These are phyloP conservation scores for Silurus glanis DNA, from an alignment of 2,113 vertebrate genomes.

Conservation along the genomic window DNA sequence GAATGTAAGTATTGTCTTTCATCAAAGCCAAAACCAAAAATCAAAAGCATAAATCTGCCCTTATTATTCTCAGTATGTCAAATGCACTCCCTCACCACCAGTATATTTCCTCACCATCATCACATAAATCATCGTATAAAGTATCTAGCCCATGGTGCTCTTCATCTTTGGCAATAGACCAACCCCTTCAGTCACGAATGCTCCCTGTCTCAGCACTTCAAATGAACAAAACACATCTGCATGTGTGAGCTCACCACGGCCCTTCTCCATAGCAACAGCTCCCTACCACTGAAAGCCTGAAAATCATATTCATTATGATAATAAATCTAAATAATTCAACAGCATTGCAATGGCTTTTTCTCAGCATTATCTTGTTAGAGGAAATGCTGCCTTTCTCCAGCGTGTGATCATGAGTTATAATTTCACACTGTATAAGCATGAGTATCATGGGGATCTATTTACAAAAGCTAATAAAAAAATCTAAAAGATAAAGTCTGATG, in stretches of 20 bases:
- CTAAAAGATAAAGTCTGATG: constrained; percentile 10
- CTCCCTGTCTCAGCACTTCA: constrained; percentile 39
- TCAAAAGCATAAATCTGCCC: constrained; percentile 33
- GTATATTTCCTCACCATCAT: constrained; percentile 36
- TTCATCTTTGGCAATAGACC: constrained; percentile 49
- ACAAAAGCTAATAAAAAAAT: constrained; percentile 35
- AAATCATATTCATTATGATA: constrained; percentile 49
- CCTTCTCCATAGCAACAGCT: constrained; percentile 55
- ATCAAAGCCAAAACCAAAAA: constrained; percentile 37
- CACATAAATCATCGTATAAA: constrained; percentile 51
- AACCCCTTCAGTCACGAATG: constrained; percentile 40
- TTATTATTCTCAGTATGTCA: constrained; percentile 48
- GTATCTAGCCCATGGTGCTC: constrained; percentile 44
- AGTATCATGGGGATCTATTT: constrained; percentile 35
- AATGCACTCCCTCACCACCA: constrained; percentile 18
- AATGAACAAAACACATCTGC: constrained; percentile 49
- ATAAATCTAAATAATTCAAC: constrained; percentile 53
- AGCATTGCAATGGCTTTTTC: constrained; percentile 36
- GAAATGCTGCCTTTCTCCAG: constrained; percentile 38
- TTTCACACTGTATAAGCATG: constrained; percentile 41
- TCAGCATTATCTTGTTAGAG: constrained; percentile 50
- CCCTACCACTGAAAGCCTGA: constrained; percentile 39
- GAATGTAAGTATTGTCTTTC: constrained; percentile 21
- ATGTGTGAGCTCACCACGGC: constrained; percentile 38
- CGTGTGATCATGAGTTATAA: constrained; percentile 40